Base-by-base conservation (phyloP, 2,888 invertebrate genomes). In the Apoderus coryli region DNA sequence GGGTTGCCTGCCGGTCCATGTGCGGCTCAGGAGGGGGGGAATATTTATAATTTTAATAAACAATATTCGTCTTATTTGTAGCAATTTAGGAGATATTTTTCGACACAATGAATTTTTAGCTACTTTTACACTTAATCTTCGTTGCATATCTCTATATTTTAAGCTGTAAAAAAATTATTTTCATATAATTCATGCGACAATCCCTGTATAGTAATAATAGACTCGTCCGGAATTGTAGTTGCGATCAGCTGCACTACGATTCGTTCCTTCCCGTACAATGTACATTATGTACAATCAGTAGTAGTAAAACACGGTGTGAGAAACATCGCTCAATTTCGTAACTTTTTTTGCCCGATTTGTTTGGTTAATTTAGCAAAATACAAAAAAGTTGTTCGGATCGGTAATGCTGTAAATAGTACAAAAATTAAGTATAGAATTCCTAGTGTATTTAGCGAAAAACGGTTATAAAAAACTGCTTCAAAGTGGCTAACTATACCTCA, bases 1-100 rank as follows among this genome's bases (percentile, higher is more conserved):
- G 71, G 67, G 67, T 64, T 63, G 64, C 63, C 67, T 71, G 59
- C 63, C 61, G 65, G 67, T 69, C 65, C 63, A 69, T 59, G 58
- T 53, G 50, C 44, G 51, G 52, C 49, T 46, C 44, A 48, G 50
- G 56, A 59, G 45, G 46, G n/a, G n/a, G n/a, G n/a, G n/a, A n/a
- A n/a, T n/a, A n/a, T n/a, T n/a, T n/a, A n/a, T n/a, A n/a, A n/a
- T n/a, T n/a, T n/a, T n/a, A n/a, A n/a, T n/a, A n/a, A n/a, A n/a
- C n/a, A n/a, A n/a, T n/a, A n/a, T n/a, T n/a, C n/a, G n/a, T n/a
- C n/a, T n/a, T n/a, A n/a, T n/a, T n/a, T n/a, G n/a, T n/a, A n/a
- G n/a, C n/a, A n/a, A n/a, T n/a, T n/a, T n/a, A n/a, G n/a, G n/a
- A n/a, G n/a, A n/a, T n/a, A n/a, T n/a, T n/a, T n/a, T n/a, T n/a